phyloP scores from a whole-genome alignment of 1,140 invertebrate species.

The Ceratosolen fusciceps region DNA sequence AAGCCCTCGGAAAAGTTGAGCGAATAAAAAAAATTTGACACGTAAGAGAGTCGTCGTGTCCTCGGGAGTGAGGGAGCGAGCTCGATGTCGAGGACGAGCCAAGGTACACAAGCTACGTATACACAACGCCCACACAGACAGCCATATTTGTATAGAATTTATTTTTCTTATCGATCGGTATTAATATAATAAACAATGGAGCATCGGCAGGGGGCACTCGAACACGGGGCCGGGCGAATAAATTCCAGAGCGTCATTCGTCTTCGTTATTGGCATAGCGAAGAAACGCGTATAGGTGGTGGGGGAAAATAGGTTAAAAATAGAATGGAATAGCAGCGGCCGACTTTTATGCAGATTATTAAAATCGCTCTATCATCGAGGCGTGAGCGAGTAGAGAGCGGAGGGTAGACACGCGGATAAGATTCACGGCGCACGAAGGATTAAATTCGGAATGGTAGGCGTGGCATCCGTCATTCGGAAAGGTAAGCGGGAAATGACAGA shows the following conservation, averaged over 20 bases:
- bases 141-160: too few species aligned
- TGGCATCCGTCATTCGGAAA: constrained; percentile 2
- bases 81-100: too few species aligned
- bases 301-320: not conserved
- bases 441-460: not conserved
- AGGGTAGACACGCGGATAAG: not conserved
- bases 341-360: not conserved
- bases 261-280: constrained; percentile 2
- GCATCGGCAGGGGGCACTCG: not conserved
- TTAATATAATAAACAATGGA: not conserved
- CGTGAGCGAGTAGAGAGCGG: too few species aligned
- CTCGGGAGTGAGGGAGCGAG: too few species aligned
- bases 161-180: not conserved
- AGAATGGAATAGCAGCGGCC: not conserved
- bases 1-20: too few species aligned
- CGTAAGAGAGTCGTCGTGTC: too few species aligned
- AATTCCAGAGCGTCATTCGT: not conserved
- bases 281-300: not conserved
- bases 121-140: too few species aligned
- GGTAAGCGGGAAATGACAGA: not conserved
- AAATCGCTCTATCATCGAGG: constrained; percentile 7
- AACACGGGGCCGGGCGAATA: not conserved
- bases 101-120: too few species aligned
- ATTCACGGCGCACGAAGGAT: constrained; percentile 1
- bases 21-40: too few species aligned